Evolutionary conservation across 2,113 vertebrate species (phyloP), one percentile per base, ranked within the genome.

Genomic region (Corvus moneduloides): DNA sequence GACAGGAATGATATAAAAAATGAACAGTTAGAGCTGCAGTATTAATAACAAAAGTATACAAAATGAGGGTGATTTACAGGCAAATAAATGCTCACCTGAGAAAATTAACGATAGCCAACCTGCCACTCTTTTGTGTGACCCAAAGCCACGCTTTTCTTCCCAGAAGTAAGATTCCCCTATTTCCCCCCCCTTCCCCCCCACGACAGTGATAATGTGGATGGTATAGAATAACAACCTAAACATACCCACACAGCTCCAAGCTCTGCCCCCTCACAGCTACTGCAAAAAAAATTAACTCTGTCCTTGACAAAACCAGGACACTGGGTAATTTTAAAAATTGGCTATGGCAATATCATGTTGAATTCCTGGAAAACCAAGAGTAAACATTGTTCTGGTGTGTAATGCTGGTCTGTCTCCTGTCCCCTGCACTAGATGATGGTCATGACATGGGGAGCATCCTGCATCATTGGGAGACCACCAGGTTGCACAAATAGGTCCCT

Each of bases 371-470:
- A 84, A 89, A 56, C 15, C 33, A 59, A 32, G 32, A 41, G 9
- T 54, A 20, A 79, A 56, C 41, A 68, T 68, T 64, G n/a, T 76
- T 88, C 15, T 61, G 28, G 35, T 35, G 26, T 24, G 16, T 59
- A 52, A 44, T 2, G 0, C 11, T 68, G 28, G 4, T 41, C 27
- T 78, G 16, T 74, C 24, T 68, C n/a, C 61, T 51, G 24, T 52
- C 33, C 22, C 7, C 32, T 68, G 26, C 1, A 0, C 49, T 72
- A 16, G 33, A 28, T 86, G 46, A 46, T 56, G 33, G 16, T 76
- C 1, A 0, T 68, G 54, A 27, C 0, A 0, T 44, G 27, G 8
- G 20, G 48, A 92, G 9, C 48, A 46, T 74, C 58, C 64, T 48
- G 20, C 56, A 16, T 37, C 54, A 20, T 26, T 64, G 49, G 13